Conservation (phyloP, 2,888 invertebrate species). For the Gisinianus flammeolus region DNA sequence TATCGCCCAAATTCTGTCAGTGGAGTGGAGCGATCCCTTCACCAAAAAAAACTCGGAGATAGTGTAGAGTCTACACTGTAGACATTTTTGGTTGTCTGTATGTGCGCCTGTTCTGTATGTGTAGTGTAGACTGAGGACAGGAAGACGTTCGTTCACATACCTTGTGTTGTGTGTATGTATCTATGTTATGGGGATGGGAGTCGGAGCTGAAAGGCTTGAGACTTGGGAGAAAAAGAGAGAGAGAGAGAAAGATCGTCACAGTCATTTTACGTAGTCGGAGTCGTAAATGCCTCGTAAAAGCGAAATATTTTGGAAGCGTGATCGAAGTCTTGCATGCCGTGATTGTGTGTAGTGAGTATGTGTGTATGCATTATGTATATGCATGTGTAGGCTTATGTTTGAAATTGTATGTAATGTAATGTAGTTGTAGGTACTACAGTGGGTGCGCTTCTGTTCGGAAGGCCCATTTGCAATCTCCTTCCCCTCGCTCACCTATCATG, state of each 20-base stretch:
- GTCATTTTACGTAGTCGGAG: constrained; percentile 16
- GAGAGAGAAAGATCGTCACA: background rate
- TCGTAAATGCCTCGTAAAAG: constrained; percentile 35
- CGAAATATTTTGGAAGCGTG: constrained; percentile 32
- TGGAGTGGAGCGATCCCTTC: too few relatives aligned
- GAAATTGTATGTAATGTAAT: background rate
- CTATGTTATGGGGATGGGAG: too few relatives aligned
- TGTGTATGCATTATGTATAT: background rate
- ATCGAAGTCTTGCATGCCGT: constrained; percentile 30
- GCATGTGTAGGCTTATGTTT: too few relatives aligned
- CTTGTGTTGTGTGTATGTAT: too few relatives aligned
- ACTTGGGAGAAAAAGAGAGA: background rate
- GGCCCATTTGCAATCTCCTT: background rate
- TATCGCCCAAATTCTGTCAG: too few relatives aligned
- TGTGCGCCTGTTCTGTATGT: background rate
- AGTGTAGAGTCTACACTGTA: background rate
- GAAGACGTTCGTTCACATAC: too few relatives aligned
- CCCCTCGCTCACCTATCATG: background rate
- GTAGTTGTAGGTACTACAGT: background rate
- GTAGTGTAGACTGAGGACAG: too few relatives aligned
- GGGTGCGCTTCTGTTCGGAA: background rate
- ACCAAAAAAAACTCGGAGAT: too few relatives aligned
- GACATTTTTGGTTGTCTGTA: too few relatives aligned
- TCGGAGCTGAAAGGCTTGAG: background rate
- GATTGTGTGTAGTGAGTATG: background rate